Conservation (phyloP, 2,797 vertebrate genomes). For the Lacerta viridis region DNA sequence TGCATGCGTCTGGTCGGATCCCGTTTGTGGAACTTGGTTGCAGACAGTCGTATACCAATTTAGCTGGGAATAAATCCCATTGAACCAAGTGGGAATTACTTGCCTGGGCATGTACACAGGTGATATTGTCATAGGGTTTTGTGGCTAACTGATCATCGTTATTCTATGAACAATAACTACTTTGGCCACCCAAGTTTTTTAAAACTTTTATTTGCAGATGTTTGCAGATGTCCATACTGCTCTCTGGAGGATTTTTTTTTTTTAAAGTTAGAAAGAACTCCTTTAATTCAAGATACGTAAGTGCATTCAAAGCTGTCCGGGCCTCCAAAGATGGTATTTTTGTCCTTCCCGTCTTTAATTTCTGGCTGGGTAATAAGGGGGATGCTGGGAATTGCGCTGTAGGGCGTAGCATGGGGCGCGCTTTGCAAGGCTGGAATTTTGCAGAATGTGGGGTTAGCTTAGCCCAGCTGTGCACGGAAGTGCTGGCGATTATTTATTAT, state of each 20-base stretch:
- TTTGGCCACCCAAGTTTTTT: background rate
- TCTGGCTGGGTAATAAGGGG: constrained; percentile 14
- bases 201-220: no score
- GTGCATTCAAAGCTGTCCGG: background rate
- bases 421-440: constrained; percentile 8
- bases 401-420: constrained; percentile 5
- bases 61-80: no score
- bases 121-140: background rate
- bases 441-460: constrained; percentile 17
- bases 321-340: background rate
- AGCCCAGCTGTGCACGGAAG: constrained; percentile 37
- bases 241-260: no score
- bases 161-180: no score
- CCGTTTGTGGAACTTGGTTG: background rate
- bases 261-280: background rate
- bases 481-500: background rate
- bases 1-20: background rate
- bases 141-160: background rate
- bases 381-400: constrained; percentile 22
- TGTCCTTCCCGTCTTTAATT: constrained; percentile 7
- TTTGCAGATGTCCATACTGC: background rate
- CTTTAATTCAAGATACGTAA: background rate
- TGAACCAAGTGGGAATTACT: background rate
- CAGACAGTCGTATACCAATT: background rate
- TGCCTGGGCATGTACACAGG: background rate